Evolutionary conservation across 1,140 invertebrate genomes (phyloP), one percentile per base, ranked within the genome.

Genomic region (Euura saliciscinereae): DNA sequence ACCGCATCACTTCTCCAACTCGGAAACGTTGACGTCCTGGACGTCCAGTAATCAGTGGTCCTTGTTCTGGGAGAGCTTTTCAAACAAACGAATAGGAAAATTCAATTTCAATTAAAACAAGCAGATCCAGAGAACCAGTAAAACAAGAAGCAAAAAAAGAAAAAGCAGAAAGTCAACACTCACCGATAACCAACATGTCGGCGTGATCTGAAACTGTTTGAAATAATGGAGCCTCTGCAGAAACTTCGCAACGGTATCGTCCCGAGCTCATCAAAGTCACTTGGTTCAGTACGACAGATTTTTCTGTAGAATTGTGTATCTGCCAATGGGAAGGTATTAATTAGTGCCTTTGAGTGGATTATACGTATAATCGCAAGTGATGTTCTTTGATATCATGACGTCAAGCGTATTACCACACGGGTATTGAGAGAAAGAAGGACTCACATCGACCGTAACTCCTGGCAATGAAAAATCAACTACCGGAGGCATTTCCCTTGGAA

Each of bases 231-330:
- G 93, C 94, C 85, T 97, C 95, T 2, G 93, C 95, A 4, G 94
- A 95, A 72, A 96, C 94, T 83, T 96, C 94, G 81, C 95, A 97
- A 74, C 93, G 90, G 88, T 95, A 97, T 43, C 91, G 87, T 46
- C 95, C 95, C 44, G 91, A 92, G 69, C 93, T 94, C 81, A 93
- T 91, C 76, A 96, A 85, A 76, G 93, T 92, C 73, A 96, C 92
- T 59, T 93, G 91, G 74, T 88, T 89, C 73, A 97, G 85, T 46
- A 92, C 92, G 68, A 96, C 93, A 81, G 91, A 91, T 68, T 89
- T 91, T 65, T 93, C 92, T 75, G 92, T 93, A 4, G 93, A 93
- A 78, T 93, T 93, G 77, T 93, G 91, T 77, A 93, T 86, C 94
- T 95, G 89, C 43, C 87, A 90, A 76, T 79, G 80, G 75, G 80